Percentiles rank a stretch among this genome's conserved stretches.
phyloP scores from a whole-genome alignment of 1,140 invertebrate species.

The Scaptodrosophila lebanonensis region DNA sequence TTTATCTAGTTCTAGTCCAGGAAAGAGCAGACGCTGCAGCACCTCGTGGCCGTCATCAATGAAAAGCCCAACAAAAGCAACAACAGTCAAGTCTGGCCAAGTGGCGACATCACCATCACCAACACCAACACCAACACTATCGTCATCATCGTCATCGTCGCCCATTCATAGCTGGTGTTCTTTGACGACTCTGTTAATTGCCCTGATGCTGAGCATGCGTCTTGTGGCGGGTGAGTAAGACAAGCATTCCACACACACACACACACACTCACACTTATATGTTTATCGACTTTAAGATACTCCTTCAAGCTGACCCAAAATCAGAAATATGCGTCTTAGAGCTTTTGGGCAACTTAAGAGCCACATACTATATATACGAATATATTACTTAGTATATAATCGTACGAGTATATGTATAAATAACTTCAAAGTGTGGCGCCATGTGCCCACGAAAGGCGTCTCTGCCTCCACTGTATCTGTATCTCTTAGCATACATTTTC shows the following conservation, averaged over 20 bases:
- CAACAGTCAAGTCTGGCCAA: constrained; percentile 36
- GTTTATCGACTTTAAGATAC: too few species aligned
- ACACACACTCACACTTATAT: too few species aligned
- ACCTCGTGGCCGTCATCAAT: constrained; percentile 15
- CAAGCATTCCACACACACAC: too few species aligned
- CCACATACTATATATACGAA: too few species aligned
- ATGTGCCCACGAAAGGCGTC: too few species aligned
- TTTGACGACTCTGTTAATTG: constrained; percentile 73
- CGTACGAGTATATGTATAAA: too few species aligned
- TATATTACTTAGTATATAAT: too few species aligned
- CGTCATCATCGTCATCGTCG: neutral
- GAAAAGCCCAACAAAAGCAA: constrained; percentile 7
- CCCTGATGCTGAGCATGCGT: constrained; percentile 62
- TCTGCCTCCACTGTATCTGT: too few species aligned
- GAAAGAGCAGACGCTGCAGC: constrained; percentile 36
- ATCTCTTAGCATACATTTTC: too few species aligned
- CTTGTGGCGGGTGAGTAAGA: constrained; percentile 59
- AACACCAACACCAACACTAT: neutral
- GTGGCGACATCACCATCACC: too few species aligned
- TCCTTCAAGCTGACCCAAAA: constrained; percentile 26
- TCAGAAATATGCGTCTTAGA: constrained; percentile 16
- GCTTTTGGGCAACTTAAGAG: too few species aligned
- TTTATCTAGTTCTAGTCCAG: constrained; percentile 58
- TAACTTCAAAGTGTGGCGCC: too few species aligned
- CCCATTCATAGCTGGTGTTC: constrained; percentile 17